Evolutionary conservation across 2,113 vertebrate genomes (phyloP), one percentile per base, ranked within the genome.

Genomic region (Nesoenas mayeri): DNA sequence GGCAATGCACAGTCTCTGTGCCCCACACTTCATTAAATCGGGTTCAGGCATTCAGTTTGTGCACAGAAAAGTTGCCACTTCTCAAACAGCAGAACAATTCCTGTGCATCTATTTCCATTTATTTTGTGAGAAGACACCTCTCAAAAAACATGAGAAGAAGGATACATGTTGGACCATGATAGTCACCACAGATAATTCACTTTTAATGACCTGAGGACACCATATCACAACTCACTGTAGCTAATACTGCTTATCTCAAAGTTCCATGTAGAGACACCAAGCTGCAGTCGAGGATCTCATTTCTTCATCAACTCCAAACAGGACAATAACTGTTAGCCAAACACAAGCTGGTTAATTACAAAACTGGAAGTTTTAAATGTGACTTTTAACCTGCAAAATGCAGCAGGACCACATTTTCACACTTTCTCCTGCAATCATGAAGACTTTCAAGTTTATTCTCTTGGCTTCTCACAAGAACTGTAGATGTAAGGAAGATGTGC

Each of bases 31-130:
- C 4, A 0, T 56, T 57, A 79, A 11, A 71, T 66, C 15, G 58
- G 25, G 3, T 31, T 67, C 0, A 0, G 40, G 15, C 0, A 0
- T 32, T 69, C 17, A 26, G 28, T 51, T 54, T 78, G 15, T 36
- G n/a, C 12, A 12, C 42, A 65, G 54, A 77, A 90, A 61, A 93
- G 10, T 31, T 64, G 34, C 15, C 25, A 10, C 20, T 69, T 8
- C 21, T 19, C 24, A 40, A 40, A 89, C 16, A 61, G 11, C 1
- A 5, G 38, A 82, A 83, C 19, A 10, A 77, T 78, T 84, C 2
- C 1, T 9, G 12, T 53, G 15, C 8, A 70, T 42, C 18, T 77
- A 31, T 72, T 79, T 36, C 58, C 19, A 29, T 42, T 36, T 38
- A n/a, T 12, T 73, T 51, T 57, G 20, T 54, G 42, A 70, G 14